These are phyloP conservation scores for Aelia acuminata DNA, from an alignment of 2,888 invertebrate genomes.

Conservation along the genomic window DNA sequence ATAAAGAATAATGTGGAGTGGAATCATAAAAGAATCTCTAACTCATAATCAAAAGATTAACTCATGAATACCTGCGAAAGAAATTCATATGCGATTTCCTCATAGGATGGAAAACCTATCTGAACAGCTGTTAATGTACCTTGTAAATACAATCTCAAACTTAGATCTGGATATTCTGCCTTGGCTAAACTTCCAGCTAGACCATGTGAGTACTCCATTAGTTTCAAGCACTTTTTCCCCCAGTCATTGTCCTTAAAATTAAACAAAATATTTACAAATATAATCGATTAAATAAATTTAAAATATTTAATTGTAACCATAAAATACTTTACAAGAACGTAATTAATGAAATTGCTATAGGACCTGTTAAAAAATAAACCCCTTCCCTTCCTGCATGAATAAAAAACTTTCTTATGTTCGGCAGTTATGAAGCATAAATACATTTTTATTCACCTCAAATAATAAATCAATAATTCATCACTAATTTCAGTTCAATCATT, in stretches of 20 bases:
- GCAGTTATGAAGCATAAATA: too few relatives aligned
- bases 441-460: too few relatives aligned
- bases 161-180: slow-evolving; percentile 94
- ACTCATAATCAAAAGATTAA: too few relatives aligned
- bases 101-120: slow-evolving; percentile 94
- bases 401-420: too few relatives aligned
- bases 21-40: too few relatives aligned
- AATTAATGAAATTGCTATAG: too few relatives aligned
- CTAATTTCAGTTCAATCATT: too few relatives aligned
- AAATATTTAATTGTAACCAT: background rate
- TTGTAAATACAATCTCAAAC: slow-evolving; percentile 93
- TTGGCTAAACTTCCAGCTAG: slow-evolving; percentile 95
- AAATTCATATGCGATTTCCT: slow-evolving; percentile 98
- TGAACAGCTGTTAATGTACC: slow-evolving; percentile 94
- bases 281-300: background rate
- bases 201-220: slow-evolving; percentile 97
- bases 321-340: background rate
- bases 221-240: slow-evolving; percentile 98
- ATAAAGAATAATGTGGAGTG: too few relatives aligned
- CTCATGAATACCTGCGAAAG: slow-evolving; percentile 80
- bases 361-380: too few relatives aligned
- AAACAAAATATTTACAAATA: background rate
- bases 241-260: slow-evolving; percentile 88
- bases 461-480: too few relatives aligned
- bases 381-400: too few relatives aligned